Conservation (phyloP, 2,797 vertebrate genomes). For the Cyprinella venusta region DNA sequence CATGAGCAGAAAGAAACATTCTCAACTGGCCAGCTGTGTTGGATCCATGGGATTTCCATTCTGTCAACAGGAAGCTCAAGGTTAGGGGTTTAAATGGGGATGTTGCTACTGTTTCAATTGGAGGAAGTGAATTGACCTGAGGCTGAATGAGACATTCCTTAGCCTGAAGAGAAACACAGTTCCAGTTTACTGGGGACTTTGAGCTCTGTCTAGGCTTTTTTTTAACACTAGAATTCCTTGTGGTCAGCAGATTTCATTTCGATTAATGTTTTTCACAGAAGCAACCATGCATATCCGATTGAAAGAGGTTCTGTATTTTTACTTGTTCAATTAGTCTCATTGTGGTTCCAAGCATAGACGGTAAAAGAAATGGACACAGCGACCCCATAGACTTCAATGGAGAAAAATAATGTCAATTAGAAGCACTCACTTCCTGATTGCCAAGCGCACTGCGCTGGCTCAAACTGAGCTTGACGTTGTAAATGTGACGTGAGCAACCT, state of each 20-base stretch:
- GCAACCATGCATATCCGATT: background rate
- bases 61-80: conserved; percentile 70
- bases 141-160: conserved; percentile 61
- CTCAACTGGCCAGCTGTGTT: conserved; percentile 27
- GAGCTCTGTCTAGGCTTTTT: conserved; percentile 27
- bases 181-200: conserved; percentile 7
- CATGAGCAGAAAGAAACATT: conserved; percentile 60
- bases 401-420: too few relatives aligned
- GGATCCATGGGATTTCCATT: conserved; percentile 59
- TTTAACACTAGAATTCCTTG: conserved; percentile 28
- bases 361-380: too few relatives aligned
- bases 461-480: too few relatives aligned
- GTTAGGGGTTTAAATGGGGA: conserved; percentile 60
- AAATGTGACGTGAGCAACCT: too few relatives aligned
- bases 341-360: background rate
- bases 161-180: conserved; percentile 35
- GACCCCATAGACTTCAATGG: too few relatives aligned
- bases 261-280: background rate
- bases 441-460: too few relatives aligned
- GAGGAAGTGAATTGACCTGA: conserved; percentile 71
- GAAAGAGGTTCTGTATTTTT: background rate
- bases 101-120: conserved; percentile 80
- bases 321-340: background rate
- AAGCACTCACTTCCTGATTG: too few relatives aligned
- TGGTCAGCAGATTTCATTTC: background rate